These are phyloP conservation scores for Arothron firmamentum DNA, from an alignment of 2,113 vertebrate species.

Conservation along the genomic window DNA sequence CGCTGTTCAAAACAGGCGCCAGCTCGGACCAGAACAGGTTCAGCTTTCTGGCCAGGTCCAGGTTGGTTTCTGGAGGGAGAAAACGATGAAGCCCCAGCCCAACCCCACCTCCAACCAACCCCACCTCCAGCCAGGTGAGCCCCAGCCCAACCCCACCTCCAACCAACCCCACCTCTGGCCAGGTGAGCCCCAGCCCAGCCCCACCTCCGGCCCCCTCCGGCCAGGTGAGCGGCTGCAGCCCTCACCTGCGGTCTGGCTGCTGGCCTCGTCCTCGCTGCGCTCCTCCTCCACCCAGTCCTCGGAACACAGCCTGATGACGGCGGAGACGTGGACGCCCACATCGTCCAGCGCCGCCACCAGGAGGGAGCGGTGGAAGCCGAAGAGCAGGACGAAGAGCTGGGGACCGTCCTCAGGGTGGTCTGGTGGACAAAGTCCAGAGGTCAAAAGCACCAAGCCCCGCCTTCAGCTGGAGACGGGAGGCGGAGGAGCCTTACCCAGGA, in stretches of 20 bases:
- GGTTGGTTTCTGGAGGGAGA: constrained; percentile 18
- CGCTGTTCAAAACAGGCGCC: constrained; percentile 77
- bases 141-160: too few species aligned
- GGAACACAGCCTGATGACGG: constrained; percentile 82
- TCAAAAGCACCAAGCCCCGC: too few species aligned
- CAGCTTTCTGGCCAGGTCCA: constrained; percentile 45
- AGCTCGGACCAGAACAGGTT: constrained; percentile 85
- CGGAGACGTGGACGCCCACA: constrained; percentile 80
- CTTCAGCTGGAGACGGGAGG: neutral
- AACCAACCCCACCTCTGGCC: too few species aligned
- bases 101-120: too few species aligned
- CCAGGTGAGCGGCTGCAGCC: neutral
- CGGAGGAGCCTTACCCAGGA: constrained; percentile 72
- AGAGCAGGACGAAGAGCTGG: constrained; percentile 85
- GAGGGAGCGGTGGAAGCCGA: constrained; percentile 81
- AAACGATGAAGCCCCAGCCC: too few species aligned
- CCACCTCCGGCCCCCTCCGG: too few species aligned
- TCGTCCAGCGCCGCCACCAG: constrained; percentile 77
- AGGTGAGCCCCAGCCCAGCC: too few species aligned
- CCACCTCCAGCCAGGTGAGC: too few species aligned
- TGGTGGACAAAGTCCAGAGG: neutral
- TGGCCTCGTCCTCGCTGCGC: neutral
- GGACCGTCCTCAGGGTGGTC: constrained; percentile 92
- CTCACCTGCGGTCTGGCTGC: constrained; percentile 30
- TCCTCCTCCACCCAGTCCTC: constrained; percentile 47